Conservation (phyloP, 2,797 vertebrate species). For the Manis pentadactyla region DNA sequence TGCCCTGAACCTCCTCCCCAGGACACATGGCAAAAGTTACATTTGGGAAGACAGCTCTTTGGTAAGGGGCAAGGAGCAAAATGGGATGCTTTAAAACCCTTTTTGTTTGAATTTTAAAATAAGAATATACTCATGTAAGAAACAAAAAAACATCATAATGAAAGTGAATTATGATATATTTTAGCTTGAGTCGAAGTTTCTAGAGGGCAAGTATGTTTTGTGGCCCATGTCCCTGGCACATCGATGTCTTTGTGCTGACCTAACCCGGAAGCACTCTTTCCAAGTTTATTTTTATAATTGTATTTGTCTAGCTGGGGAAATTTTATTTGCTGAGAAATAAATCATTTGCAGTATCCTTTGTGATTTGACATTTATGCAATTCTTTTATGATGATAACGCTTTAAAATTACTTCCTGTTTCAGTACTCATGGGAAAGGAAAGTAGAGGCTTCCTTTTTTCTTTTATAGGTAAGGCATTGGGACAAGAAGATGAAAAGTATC, state of each 20-base stretch:
- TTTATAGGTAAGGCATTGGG: background rate
- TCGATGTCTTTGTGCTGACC: background rate
- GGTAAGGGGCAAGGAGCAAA: accelerated
- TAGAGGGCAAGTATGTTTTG: background rate
- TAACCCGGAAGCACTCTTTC: background rate
- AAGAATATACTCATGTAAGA: background rate
- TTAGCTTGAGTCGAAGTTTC: background rate
- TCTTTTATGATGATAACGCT: background rate
- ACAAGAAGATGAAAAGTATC: background rate
- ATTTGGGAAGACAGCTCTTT: background rate
- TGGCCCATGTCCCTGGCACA: background rate
- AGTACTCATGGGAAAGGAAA: background rate
- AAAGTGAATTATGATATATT: background rate
- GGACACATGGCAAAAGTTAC: background rate
- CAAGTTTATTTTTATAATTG: background rate
- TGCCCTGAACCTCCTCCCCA: background rate
- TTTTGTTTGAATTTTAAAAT: background rate
- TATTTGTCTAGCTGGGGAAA: background rate
- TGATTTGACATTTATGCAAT: background rate
- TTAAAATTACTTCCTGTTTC: background rate
- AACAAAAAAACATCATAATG: background rate
- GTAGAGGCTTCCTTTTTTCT: background rate
- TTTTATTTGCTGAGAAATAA: conserved; percentile 48
- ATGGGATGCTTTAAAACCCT: background rate
- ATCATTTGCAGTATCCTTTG: conserved; percentile 17